These are phyloP conservation scores for Muschampia staudingeri DNA, from an alignment of 2,888 invertebrate species.

Conservation along the genomic window DNA sequence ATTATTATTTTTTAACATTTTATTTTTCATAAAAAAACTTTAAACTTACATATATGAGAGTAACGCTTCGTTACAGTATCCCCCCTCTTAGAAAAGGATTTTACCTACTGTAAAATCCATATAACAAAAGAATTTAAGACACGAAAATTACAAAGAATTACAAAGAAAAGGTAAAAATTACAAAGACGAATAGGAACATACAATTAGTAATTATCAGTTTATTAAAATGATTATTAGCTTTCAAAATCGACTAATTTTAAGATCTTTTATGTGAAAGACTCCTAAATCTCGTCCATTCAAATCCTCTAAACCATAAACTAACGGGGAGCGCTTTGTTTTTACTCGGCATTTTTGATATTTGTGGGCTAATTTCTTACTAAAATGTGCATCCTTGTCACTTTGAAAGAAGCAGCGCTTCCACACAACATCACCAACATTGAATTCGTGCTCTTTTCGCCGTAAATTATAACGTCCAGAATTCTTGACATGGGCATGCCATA, in stretches of 20 bases:
- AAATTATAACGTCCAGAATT: neutral
- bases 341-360: neutral
- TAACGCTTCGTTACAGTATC: no score
- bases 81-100: no score
- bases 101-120: no score
- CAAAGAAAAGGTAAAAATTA: no score
- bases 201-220: no score
- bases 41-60: no score
- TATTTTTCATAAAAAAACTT: no score
- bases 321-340: neutral
- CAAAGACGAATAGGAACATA: no score
- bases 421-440: neutral
- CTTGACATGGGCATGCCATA: neutral
- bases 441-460: neutral
- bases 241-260: neutral
- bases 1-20: no score
- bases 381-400: neutral
- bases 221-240: no score
- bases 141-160: no score
- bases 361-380: neutral
- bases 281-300: neutral
- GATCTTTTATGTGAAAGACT: neutral
- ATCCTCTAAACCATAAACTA: neutral
- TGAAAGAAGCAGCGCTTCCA: neutral
- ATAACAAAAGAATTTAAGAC: no score